phyloP scores from a whole-genome alignment of 1,140 invertebrate species.

The Neodiprion pinetum region DNA sequence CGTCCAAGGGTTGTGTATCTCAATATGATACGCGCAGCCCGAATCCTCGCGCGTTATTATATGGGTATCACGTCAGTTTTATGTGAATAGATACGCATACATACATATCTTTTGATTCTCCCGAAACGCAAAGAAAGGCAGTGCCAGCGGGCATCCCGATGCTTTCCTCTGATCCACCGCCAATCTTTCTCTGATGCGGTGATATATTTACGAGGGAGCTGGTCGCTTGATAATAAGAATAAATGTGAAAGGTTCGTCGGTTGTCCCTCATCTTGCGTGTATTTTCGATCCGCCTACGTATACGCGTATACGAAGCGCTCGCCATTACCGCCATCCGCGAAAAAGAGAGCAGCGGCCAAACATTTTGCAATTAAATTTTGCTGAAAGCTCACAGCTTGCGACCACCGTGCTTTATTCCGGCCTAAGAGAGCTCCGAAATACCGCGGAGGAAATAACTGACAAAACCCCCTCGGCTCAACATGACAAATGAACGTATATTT shows the following conservation, averaged over 20 bases:
- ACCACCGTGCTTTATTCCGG: no score
- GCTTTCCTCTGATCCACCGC: background rate
- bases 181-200: background rate
- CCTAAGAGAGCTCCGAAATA: no score
- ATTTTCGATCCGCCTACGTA: no score
- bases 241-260: background rate
- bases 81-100: background rate
- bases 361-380: no score
- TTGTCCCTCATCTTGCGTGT: no score
- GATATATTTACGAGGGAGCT: background rate
- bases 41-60: background rate
- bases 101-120: background rate
- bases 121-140: background rate
- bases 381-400: no score
- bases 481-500: background rate
- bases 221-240: background rate
- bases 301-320: no score
- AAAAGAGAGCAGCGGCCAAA: no score
- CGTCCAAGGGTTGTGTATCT: slow-evolving; percentile 1
- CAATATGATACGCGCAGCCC: background rate
- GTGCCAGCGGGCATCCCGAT: background rate
- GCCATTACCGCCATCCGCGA: no score
- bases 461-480: no score
- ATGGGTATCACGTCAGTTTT: background rate
- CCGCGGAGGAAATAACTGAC: no score